Evolutionary conservation across 2,888 invertebrate species (phyloP), one percentile per base, ranked within the genome.

Genomic region (Lysandra bellargus): DNA sequence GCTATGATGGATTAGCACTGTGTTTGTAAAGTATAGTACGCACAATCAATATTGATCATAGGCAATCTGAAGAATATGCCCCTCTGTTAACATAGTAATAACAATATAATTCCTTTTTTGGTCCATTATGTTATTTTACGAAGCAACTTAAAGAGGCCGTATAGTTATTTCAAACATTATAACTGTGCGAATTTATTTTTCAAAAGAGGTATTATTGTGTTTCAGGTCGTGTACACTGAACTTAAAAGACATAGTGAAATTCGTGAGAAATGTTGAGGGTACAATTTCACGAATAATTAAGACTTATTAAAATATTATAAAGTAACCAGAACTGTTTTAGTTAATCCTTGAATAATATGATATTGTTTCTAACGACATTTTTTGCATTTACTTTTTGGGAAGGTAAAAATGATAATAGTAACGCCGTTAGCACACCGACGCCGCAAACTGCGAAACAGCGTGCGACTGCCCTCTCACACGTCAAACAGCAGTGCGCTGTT

Each of bases 151-250:
- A 49, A 49, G 2, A 49, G 49, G 49, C 3, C 6, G 49, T 49
- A 49, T 49, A 49, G 12, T 49, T 4, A 17, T 17, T 57, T 17
- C 17, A 57, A 57, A 57, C 57, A 57, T 57, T 57, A 57, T 17
- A 17, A 57, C 17, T 57, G 57, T 57, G 23, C 17, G 17, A 40
- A 57, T 57, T 17, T 57, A 3, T 57, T 61, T 61, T 61, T n/a
- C 23, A 30, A 23, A 4, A 64, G 23, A 61, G 9, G 23, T 4
- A 30, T 64, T 1, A 12, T 64, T 30, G n/a, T 73, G 44, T 74
- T 74, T 74, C 44, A 74, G 74, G 74, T 74, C 74, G 4, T 44
- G 74, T 23, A n/a, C 44, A n/a, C n/a, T 73, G 73, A 73, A 73
- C 37, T 23, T 9, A 40, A 44, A 40, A 44, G n/a, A 74, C n/a